A percentile compares a stretch with the other conserved stretches of the same genome.
Evolutionary conservation across 2,113 vertebrate genomes (phyloP).

Genomic region (Cichladusa arquata): DNA sequence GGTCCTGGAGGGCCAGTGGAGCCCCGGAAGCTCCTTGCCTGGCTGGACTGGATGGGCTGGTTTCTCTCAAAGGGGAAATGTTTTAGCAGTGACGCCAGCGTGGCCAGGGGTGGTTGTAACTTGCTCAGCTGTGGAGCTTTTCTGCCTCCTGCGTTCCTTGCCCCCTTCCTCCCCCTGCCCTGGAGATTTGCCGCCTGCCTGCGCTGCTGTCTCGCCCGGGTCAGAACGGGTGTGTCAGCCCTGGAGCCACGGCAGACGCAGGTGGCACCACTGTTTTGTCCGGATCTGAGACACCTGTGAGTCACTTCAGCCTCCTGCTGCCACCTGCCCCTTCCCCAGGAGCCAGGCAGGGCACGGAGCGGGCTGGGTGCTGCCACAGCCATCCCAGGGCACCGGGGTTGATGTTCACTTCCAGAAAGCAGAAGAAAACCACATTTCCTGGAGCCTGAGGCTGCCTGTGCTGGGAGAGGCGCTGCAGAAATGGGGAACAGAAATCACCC

Average conservation of each 20-base stretch:
- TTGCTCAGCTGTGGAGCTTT: slow-evolving; percentile 14
- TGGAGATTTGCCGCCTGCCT: not conserved
- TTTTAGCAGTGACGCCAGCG: slow-evolving; percentile 38
- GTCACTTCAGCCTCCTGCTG: not conserved
- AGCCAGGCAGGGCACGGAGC: rapidly evolving
- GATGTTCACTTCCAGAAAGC: not conserved
- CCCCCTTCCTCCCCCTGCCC: slow-evolving; percentile 2
- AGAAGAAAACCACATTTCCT: slow-evolving; percentile 15
- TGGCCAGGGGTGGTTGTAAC: slow-evolving; percentile 33
- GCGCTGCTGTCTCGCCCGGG: rapidly evolving
- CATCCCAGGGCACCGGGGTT: not conserved
- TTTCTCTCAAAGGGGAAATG: slow-evolving; percentile 46
- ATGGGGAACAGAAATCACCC: slow-evolving; percentile 34
- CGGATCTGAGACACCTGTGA: not conserved
- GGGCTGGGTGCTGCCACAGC: not conserved
- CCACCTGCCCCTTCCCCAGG: not conserved
- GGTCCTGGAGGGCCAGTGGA: not conserved
- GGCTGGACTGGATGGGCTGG: slow-evolving; percentile 43
- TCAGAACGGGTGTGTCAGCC: not conserved
- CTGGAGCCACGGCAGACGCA: not conserved
- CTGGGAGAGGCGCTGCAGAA: not conserved
- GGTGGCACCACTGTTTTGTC: not conserved
- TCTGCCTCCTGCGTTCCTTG: not conserved
- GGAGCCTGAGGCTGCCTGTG: not conserved
- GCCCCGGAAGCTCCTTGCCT: not conserved